Evolutionary conservation across 2,113 vertebrate genomes (phyloP).

Genomic region (Poeciliopsis retropinna): DNA sequence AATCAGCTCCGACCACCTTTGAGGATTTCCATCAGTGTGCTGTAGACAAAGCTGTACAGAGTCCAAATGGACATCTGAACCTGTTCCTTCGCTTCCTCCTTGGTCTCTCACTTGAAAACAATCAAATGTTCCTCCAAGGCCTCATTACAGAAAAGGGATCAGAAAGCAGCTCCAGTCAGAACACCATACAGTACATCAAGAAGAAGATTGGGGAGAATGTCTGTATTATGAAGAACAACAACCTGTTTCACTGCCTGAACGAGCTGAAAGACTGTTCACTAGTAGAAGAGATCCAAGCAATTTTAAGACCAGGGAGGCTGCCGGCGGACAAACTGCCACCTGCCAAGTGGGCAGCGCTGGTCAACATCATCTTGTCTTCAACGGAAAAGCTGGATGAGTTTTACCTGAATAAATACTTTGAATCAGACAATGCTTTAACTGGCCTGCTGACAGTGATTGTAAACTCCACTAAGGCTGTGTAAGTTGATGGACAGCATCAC

Average conservation of each 20-base stretch:
- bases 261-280: background rate
- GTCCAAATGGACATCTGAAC: conserved; percentile 41
- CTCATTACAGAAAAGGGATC: conserved; percentile 10
- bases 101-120: conserved; percentile 26
- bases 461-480: conserved; percentile 37
- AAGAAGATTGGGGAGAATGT: conserved; percentile 2
- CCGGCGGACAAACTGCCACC: background rate
- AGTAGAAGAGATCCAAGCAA: background rate
- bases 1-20: too few species aligned
- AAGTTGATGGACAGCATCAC: conserved; percentile 5
- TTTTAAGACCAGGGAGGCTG: conserved; percentile 9
- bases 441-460: conserved; percentile 35
- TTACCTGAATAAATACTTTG: background rate
- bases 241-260: conserved; percentile 42
- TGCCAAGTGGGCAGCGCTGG: conserved; percentile 44
- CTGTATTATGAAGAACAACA: conserved; percentile 29
- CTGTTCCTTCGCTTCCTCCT: conserved; percentile 46
- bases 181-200: conserved; percentile 34
- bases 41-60: conserved; percentile 32
- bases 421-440: conserved; percentile 41
- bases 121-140: conserved; percentile 16
- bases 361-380: conserved; percentile 29
- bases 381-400: conserved; percentile 13
- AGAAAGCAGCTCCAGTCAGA: background rate
- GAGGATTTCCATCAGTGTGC: conserved; percentile 18